phyloP scores from a whole-genome alignment of 2,113 vertebrate species.

The Echinops telfairi region DNA sequence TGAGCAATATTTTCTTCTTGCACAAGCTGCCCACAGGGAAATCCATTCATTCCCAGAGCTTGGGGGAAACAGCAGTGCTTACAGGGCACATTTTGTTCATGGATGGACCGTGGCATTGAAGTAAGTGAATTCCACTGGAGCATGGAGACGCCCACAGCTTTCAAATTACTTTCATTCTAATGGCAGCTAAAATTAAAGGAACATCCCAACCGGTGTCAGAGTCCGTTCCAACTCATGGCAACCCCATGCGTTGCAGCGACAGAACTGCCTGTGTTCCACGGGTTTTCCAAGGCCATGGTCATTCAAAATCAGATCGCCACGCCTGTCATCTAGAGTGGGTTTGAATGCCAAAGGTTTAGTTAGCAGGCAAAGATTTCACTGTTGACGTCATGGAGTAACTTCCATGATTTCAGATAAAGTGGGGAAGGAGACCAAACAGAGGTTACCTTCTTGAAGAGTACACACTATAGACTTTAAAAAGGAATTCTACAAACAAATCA shows the following conservation, averaged over 20 bases:
- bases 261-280: background rate
- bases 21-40: background rate
- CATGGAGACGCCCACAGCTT: background rate
- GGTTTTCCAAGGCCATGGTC: background rate
- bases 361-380: background rate
- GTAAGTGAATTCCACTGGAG: background rate
- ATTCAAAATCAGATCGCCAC: background rate
- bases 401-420: background rate
- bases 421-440: background rate
- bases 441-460: constrained; percentile 12
- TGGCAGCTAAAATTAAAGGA: background rate
- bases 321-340: background rate
- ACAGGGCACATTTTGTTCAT: background rate
- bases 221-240: background rate
- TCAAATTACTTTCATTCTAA: background rate
- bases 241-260: background rate
- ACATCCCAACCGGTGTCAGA: background rate
- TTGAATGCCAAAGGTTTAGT: background rate
- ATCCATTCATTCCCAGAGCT: constrained; percentile 34
- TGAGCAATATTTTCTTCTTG: constrained; percentile 35
- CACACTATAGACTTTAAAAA: background rate
- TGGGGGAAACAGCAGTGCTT: background rate
- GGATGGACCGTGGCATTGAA: background rate
- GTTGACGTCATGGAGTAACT: background rate
- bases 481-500: background rate